Conservation (phyloP, 2,888 invertebrate genomes). For the Hirtodrosophila alboralis region DNA sequence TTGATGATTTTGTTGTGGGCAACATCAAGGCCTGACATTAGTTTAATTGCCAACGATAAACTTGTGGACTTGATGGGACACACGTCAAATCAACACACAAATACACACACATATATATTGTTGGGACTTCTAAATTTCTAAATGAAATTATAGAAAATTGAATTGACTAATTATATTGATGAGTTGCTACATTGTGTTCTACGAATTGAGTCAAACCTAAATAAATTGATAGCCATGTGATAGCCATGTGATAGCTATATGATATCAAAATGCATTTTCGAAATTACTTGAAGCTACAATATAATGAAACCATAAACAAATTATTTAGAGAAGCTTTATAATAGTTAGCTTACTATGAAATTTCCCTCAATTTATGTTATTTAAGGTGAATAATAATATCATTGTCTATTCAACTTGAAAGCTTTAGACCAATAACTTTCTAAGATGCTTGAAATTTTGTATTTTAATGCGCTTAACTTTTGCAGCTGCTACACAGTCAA, state of each 20-base stretch:
- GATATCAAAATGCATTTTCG: too few species aligned
- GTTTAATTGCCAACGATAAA: conserved; percentile 64
- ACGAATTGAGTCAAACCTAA: too few species aligned
- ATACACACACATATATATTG: conserved; percentile 6
- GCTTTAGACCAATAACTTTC: too few species aligned
- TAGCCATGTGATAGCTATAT: too few species aligned
- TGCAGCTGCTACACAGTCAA: conserved; percentile 8
- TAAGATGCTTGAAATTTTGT: conserved; percentile 26
- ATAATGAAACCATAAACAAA: too few species aligned
- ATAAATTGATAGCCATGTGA: too few species aligned
- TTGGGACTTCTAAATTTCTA: conserved; percentile 50
- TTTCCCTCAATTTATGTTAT: too few species aligned
- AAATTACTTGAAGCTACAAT: too few species aligned
- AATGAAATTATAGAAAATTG: conserved; percentile 67
- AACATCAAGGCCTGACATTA: conserved; percentile 50
- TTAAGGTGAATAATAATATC: too few species aligned
- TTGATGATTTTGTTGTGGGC: conserved; percentile 15
- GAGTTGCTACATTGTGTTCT: conserved; percentile 15
- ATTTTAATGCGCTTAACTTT: conserved; percentile 48
- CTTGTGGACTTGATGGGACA: conserved; percentile 10
- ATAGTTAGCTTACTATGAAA: too few species aligned
- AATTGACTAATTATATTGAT: conserved; percentile 69
- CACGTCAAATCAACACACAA: not conserved
- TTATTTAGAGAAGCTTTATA: too few species aligned
- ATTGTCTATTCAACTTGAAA: too few species aligned